These are phyloP conservation scores for Luscinia luscinia DNA, from an alignment of 2,797 vertebrate species.

Conservation along the genomic window DNA sequence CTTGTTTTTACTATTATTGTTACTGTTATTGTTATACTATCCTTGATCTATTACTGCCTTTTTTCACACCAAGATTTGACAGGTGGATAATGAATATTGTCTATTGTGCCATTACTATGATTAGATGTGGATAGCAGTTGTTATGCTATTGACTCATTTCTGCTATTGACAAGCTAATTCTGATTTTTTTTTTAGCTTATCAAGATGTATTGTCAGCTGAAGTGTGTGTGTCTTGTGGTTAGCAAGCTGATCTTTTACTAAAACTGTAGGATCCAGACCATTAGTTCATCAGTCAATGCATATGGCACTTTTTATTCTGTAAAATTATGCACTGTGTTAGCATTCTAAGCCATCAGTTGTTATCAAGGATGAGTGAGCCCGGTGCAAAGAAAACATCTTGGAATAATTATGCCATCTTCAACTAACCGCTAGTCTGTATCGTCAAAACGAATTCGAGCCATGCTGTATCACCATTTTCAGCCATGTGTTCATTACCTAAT, in stretches of 20 bases:
- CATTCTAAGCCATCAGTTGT: background rate
- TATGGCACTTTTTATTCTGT: background rate
- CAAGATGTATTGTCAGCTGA: constrained; percentile 56
- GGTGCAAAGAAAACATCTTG: background rate
- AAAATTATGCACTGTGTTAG: background rate
- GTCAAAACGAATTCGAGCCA: background rate
- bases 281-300: constrained; percentile 1
- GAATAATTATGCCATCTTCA: background rate
- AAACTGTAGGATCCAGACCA: background rate
- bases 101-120: constrained; percentile 72
- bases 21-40: constrained; percentile 34
- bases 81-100: constrained; percentile 75
- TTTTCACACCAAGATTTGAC: constrained; percentile 55
- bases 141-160: constrained; percentile 69
- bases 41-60: constrained; percentile 21
- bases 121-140: constrained; percentile 59
- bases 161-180: constrained; percentile 73
- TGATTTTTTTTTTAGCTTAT: constrained; percentile 57
- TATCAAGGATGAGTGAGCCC: background rate
- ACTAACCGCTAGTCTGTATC: background rate
- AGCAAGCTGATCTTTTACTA: constrained; percentile 11
- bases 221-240: background rate
- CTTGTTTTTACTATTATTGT: constrained; percentile 15
- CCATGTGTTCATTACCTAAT: background rate
- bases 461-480: fast-evolving